Evolutionary conservation across 37 sponge, comb jelly and placozoan genomes (phyloP), one percentile per base, ranked within the genome.

Genomic region (Eunapius fragilis): DNA sequence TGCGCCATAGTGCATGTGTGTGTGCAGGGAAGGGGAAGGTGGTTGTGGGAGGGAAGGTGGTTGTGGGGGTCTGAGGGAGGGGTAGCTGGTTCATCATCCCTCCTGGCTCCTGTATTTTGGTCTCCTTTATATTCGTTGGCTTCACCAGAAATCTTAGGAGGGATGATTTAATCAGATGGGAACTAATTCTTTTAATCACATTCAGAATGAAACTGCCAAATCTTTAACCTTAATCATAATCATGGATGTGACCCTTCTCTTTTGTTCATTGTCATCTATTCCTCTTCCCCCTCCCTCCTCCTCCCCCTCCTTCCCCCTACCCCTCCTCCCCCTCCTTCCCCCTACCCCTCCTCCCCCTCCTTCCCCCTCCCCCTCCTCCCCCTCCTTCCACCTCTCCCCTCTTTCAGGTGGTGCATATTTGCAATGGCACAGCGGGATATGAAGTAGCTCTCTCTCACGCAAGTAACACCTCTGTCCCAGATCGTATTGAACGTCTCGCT

Each of bases 361-460:
- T 67, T 67, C 75, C 87, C 49, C 58, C 80, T 74, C 74, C 22
- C 31, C 27, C 81, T 37, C 87, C 87, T 24, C 80, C 22, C n/a
- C n/a, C 87, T 4, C 81, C 80, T 1, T 75, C 50, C 17, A 34
- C 68, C 72, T 81, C 87, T 0, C 74, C 74, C 36, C 25, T 67
- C 37, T 80, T 87, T 38, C 23, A 73, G 69, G 80, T 75, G 87
- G 41, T 68, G 0, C 37, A 68, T 3, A 45, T 73, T 25, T 68
- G 74, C 41, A 41, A 41, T 41, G 41, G 41, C 41, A 41, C 41
- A 9, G 41, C 6, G 3, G 41, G 41, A 41, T 41, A 41, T 41
- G 41, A 41, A 41, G 41, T 41, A 6, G 41, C 6, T 41, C 19
- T 68, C 68, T 87, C 68, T 68, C 68, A 26, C 80, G 80, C 69